Conservation (phyloP, 2,113 vertebrate species). For the Sapayoa aenigma region DNA sequence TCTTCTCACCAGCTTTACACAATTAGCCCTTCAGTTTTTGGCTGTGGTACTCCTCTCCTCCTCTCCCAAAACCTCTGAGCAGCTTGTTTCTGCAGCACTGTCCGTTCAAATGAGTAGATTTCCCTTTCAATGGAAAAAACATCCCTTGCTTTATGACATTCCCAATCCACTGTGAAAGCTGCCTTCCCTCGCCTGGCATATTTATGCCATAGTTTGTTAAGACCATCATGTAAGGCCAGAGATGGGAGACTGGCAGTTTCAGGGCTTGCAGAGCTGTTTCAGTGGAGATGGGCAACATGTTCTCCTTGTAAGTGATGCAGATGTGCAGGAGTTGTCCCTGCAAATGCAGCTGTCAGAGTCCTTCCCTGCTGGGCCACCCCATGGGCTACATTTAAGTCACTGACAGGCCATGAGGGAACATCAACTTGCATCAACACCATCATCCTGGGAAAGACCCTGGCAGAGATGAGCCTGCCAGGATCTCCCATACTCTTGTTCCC, state of each 20-base stretch:
- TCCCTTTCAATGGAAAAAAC: not conserved
- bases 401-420: not conserved
- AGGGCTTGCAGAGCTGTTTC: not conserved
- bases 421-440: not conserved
- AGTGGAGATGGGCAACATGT: accelerated
- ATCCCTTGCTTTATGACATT: not conserved
- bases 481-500: not conserved
- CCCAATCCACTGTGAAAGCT: not conserved
- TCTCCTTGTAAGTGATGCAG: not conserved
- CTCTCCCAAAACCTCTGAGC: not conserved
- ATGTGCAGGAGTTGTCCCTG: not conserved
- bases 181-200: slow-evolving; percentile 1
- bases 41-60: not conserved
- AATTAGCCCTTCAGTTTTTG: not conserved
- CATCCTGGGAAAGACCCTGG: not conserved
- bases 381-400: not conserved
- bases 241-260: not conserved
- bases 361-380: not conserved
- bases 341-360: not conserved
- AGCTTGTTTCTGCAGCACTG: not conserved
- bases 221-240: not conserved
- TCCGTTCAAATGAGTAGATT: not conserved
- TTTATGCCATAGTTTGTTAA: slow-evolving; percentile 45
- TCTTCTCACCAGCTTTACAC: not conserved
- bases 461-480: not conserved